These are phyloP conservation scores for Pasiphila rectangulata DNA, from an alignment of 2,888 invertebrate species.

Conservation along the genomic window DNA sequence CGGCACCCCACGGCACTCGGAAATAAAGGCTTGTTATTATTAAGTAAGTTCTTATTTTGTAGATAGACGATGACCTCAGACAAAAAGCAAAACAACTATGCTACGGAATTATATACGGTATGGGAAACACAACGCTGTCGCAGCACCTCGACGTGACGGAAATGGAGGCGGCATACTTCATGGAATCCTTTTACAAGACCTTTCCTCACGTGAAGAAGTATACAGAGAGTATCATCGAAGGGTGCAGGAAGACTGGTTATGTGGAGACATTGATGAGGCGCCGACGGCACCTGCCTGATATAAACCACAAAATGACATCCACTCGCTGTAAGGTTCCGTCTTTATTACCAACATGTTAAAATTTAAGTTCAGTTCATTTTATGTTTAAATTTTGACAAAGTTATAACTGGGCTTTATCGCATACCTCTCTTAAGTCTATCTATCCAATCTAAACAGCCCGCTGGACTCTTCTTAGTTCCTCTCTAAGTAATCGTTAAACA, in stretches of 20 bases:
- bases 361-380: too few species aligned
- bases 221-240: slow-evolving; percentile 73
- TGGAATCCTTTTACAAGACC: slow-evolving; percentile 88
- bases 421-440: too few species aligned
- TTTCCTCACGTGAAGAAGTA: slow-evolving; percentile 86
- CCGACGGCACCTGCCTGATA: slow-evolving; percentile 88
- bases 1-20: too few species aligned
- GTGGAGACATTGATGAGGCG: slow-evolving; percentile 92
- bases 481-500: too few species aligned
- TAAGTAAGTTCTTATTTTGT: slow-evolving; percentile 11
- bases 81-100: slow-evolving; percentile 95
- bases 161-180: slow-evolving; percentile 88
- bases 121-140: slow-evolving; percentile 91
- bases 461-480: too few species aligned
- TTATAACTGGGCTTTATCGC: too few species aligned
- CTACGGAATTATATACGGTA: slow-evolving; percentile 98
- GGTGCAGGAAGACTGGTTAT: slow-evolving; percentile 86
- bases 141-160: slow-evolving; percentile 89
- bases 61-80: slow-evolving; percentile 88
- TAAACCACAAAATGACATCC: slow-evolving; percentile 81
- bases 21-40: too few species aligned
- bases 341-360: too few species aligned
- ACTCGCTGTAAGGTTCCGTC: slow-evolving; percentile 80
- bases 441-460: too few species aligned
- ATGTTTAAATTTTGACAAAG: too few species aligned